Percentiles rank a stretch among this genome's conserved stretches.
Conservation (phyloP, 1,140 invertebrate species). For the Heterodera schachtii region DNA sequence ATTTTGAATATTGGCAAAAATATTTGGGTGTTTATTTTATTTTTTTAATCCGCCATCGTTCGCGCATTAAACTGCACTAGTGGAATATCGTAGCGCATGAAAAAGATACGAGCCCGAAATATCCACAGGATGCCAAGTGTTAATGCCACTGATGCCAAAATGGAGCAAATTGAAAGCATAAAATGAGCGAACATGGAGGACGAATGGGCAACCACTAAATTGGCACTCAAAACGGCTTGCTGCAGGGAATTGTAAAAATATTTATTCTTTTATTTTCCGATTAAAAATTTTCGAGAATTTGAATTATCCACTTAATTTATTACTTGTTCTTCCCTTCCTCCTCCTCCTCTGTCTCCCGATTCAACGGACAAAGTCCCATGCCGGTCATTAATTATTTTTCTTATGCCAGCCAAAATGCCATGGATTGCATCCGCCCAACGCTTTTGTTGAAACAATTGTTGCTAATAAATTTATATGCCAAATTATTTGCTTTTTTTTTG, state of each 20-base stretch:
- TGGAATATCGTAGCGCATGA: not conserved
- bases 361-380: not conserved
- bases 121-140: not conserved
- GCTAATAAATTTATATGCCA: not conserved
- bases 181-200: not conserved
- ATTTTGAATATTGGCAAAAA: no score
- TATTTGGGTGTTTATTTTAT: no score
- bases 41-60: not conserved
- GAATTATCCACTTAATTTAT: not conserved
- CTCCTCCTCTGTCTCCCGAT: not conserved
- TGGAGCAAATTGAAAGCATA: not conserved
- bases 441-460: not conserved
- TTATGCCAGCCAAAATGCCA: not conserved
- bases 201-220: not conserved
- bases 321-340: not conserved
- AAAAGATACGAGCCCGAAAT: not conserved
- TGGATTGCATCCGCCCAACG: not conserved
- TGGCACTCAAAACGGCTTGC: not conserved
- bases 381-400: not conserved
- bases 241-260: not conserved
- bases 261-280: not conserved
- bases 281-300: not conserved
- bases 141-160: not conserved
- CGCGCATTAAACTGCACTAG: not conserved
- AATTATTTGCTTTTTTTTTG: no score